These are phyloP conservation scores for Papilio dardanus DNA, from an alignment of 1,140 invertebrate genomes.

Conservation along the genomic window DNA sequence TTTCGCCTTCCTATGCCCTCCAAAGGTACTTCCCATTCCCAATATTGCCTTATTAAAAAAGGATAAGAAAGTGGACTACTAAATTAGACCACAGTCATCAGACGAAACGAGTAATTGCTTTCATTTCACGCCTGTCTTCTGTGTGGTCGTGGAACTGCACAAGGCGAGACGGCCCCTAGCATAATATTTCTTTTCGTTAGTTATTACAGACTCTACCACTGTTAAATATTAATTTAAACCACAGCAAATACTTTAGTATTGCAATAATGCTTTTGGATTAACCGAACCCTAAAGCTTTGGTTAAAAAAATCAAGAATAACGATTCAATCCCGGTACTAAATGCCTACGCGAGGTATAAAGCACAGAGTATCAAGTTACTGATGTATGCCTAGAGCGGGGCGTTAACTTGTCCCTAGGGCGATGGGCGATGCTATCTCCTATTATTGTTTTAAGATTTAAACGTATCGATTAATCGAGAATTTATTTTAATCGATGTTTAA, in stretches of 20 bases:
- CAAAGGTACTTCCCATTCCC: neutral
- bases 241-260: no score
- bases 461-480: neutral
- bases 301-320: conserved; percentile 40
- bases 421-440: conserved; percentile 11
- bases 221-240: no score
- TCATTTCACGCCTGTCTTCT: no score
- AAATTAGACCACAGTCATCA: neutral
- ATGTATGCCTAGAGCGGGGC: conserved; percentile 34
- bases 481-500: conserved; percentile 22
- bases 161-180: no score
- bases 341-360: conserved; percentile 38
- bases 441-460: conserved; percentile 32
- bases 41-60: neutral
- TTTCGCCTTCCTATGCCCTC: neutral
- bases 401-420: conserved; percentile 36
- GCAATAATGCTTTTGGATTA: no score
- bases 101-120: no score
- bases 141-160: no score
- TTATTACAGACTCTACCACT: no score
- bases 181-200: no score
- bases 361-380: conserved; percentile 45
- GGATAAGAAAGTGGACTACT: no score
- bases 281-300: conserved; percentile 26
- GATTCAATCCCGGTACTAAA: conserved; percentile 42